Conservation (phyloP, 2,113 vertebrate species). For the Gadus chalcogrammus region DNA sequence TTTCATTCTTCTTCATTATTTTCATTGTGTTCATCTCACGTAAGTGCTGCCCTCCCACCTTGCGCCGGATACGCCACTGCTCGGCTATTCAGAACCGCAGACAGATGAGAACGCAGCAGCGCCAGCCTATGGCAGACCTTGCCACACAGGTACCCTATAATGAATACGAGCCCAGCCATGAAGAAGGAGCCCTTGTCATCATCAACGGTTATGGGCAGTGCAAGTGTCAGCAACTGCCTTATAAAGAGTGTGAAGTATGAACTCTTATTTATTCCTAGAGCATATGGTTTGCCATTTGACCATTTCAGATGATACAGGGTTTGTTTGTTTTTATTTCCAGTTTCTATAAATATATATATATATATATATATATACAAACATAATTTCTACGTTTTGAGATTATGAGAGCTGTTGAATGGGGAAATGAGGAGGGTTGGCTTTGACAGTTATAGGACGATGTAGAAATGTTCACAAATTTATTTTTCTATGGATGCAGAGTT, state of each 20-base stretch:
- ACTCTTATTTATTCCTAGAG: conserved; percentile 76
- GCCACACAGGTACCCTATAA: conserved; percentile 98
- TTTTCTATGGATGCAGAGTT: conserved; percentile 78
- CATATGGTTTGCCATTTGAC: conserved; percentile 74
- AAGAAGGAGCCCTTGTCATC: conserved; percentile 95
- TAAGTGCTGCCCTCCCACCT: conserved; percentile 96
- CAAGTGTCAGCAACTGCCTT: conserved; percentile 99
- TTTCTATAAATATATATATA: conserved; percentile 54
- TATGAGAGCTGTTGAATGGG: conserved; percentile 49
- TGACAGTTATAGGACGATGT: conserved; percentile 49
- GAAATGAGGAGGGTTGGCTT: conserved; percentile 50
- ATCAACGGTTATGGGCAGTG: conserved; percentile 99
- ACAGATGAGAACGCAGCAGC: conserved; percentile 96
- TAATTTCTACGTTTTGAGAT: conserved; percentile 69
- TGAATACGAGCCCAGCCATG: conserved; percentile 95
- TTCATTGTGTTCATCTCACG: conserved; percentile 98
- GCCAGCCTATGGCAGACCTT: conserved; percentile 94
- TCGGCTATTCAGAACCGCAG: conserved; percentile 95
- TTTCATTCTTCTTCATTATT: conserved; percentile 99
- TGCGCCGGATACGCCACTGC: conserved; percentile 96
- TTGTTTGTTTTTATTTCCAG: conserved; percentile 68
- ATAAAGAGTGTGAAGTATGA: conserved; percentile 99
- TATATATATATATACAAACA: conserved; percentile 48
- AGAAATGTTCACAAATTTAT: conserved; percentile 77
- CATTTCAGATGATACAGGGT: conserved; percentile 78